Conservation (phyloP, 2,888 invertebrate species). For the Phaedon cochleariae region DNA sequence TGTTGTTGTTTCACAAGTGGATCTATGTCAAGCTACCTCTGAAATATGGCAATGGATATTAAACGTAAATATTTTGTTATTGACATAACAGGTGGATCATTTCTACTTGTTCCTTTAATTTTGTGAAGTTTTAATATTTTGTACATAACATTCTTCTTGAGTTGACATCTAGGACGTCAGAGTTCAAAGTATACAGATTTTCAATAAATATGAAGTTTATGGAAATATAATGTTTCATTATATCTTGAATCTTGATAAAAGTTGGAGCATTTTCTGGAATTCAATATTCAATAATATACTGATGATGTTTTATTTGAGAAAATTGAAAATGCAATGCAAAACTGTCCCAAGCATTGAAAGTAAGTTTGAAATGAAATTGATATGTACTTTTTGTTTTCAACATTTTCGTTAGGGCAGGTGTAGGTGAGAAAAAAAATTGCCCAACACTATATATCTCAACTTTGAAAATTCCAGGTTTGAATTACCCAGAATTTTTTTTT, state of each 20-base stretch:
- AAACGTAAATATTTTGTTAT: slow-evolving; percentile 7
- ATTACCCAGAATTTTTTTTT: background rate
- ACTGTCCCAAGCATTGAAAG: no score
- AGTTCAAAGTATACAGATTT: no score
- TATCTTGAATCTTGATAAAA: no score
- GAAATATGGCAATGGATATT: slow-evolving; percentile 2
- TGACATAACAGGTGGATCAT: slow-evolving; percentile 9
- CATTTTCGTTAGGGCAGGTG: slow-evolving; percentile 3
- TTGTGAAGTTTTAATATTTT: slow-evolving; percentile 5
- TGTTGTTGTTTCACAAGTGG: background rate
- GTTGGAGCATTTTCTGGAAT: no score
- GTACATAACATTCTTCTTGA: background rate
- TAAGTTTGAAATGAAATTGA: background rate
- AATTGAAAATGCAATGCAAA: no score
- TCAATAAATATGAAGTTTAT: no score
- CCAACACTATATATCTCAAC: background rate
- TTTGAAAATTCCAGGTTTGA: slow-evolving; percentile 1
- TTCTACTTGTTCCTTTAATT: slow-evolving; percentile 6
- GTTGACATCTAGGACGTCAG: slow-evolving; percentile 3
- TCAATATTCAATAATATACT: no score
- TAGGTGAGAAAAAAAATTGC: background rate
- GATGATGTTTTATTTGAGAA: no score
- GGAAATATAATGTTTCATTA: no score
- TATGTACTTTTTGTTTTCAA: background rate
- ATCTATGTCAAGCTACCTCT: slow-evolving; percentile 4